phyloP scores from a whole-genome alignment of 2,888 invertebrate species.

The Mesorhabditis sp. region DNA sequence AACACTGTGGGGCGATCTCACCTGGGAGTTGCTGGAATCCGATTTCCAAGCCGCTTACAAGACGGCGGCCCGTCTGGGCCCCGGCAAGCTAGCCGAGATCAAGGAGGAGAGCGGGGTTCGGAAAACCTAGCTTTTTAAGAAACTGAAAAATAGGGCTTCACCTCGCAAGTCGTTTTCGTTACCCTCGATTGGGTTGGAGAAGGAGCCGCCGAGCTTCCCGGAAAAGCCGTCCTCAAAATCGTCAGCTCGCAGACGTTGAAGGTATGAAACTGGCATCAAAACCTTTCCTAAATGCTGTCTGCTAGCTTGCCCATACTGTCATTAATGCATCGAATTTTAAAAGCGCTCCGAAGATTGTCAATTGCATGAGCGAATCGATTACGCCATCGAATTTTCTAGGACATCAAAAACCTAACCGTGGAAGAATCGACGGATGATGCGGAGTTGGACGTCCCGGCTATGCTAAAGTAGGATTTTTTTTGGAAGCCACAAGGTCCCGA shows the following conservation, averaged over 20 bases:
- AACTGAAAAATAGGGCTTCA: neutral
- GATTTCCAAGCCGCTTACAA: neutral
- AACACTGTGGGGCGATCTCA: neutral
- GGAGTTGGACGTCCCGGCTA: no score
- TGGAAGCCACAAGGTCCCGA: no score
- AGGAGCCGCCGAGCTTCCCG: neutral
- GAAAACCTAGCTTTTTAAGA: no score
- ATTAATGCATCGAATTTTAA: no score
- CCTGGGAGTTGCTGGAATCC: neutral
- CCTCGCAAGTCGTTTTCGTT: constrained; percentile 1
- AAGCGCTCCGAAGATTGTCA: neutral
- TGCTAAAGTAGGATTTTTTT: no score
- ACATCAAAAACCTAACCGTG: no score
- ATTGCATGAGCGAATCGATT: neutral
- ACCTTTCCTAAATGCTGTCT: neutral
- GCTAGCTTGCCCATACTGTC: no score
- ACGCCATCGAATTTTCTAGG: no score
- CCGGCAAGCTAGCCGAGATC: neutral
- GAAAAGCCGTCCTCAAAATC: neutral
- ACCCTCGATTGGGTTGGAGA: neutral
- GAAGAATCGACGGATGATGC: no score
- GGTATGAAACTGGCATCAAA: neutral
- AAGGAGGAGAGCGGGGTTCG: constrained; percentile 1
- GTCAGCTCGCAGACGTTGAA: neutral
- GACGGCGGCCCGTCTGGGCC: neutral